Evolutionary conservation across 2,888 invertebrate genomes (phyloP), one percentile per base, ranked within the genome.

Genomic region (Zygothrica quintamaculata): DNA sequence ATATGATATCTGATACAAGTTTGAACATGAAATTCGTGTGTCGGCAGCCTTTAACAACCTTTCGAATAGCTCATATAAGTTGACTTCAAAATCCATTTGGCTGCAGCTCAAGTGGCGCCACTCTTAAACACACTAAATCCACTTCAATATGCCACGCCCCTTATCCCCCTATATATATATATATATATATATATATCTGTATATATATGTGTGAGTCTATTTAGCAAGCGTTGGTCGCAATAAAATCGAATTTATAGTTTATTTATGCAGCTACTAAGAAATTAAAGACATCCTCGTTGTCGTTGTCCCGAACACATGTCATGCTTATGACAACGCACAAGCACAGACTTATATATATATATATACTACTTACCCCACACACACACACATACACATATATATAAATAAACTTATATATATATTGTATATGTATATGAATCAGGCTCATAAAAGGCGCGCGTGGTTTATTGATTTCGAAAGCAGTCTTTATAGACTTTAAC

Each of bases 201-300:
- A 6, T 39, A 39, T 9, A 3, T 22, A 7, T 25, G 8, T 31
- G 9, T 18, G 40, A 40, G 39, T 65, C 57, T 70, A 69, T 79
- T 74, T 64, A 74, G 73, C 47, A 51, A 55, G 52, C 58, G 42
- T 47, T 58, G 50, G 33, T 29, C 26, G 62, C 51, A 78, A 64
- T 80, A 84, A 84, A 80, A 79, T 82, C 64, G 67, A 80, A 80
- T 82, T 86, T 86, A 80, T 84, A 80, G 86, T 82, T 84, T 86
- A 82, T 82, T 82, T 86, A 82, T 82, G 81, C 86, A 75, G 81
- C 84, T 84, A 84, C 86, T 84, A 80, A 82, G 82, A 77, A 84
- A 86, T 84, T 77, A 84, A 84, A 80, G 86, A 58, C 55, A 25
- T 46, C 37, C 34, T 34, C 37, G 34, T 37, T n/a, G 34, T 46